Base-by-base conservation (phyloP, 2,113 vertebrate genomes). In the Antennarius striatus region DNA sequence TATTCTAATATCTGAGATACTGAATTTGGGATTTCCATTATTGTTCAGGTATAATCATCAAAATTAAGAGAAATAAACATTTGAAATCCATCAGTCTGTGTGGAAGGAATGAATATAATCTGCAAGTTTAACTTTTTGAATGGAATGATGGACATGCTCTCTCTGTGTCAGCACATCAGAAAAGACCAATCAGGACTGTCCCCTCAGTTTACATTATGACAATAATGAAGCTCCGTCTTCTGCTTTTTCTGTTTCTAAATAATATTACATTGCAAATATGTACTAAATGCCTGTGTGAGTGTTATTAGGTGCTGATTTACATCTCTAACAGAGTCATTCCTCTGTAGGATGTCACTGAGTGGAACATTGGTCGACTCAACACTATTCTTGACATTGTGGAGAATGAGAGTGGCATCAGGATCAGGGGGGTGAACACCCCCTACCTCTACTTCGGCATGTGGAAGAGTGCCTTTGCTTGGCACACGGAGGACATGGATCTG, bases 391-490 rank as follows among this genome's bases (percentile, higher is more conserved):
- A 99, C 86, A 89, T 93, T 5, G 96, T 98, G 73, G 96, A 99
- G 76, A 93, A 91, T 4, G 96, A 98, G 83, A 96, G 96, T 4
- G 96, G 95, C 6, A 94, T 98, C 82, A 97, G 95, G 79, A 98
- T 97, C 0, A 97, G 98, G 80, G 96, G 96, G 0, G 95, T 98
- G 42, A 98, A 96, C 82, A 96, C 95, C 6, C 96, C 98, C 0
- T 97, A 95, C 82, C 91, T 99, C 0, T 97, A 98, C 63, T 99
- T 98, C 3, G 98, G 98, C 49, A 99, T 99, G 98, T 99, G 98
- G 98, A 99, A 99, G 88, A 98, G 96, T 0, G 96, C 97, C 1
- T 98, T 98, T 52, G 96, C 98, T 0, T 99, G 98, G 98, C 96
- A 98, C 70, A 99, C 97, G 0, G 97, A 99, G 63, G 97, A 99